Conservation (phyloP, 1,140 invertebrate species). For the Lysiphlebus fabarum region DNA sequence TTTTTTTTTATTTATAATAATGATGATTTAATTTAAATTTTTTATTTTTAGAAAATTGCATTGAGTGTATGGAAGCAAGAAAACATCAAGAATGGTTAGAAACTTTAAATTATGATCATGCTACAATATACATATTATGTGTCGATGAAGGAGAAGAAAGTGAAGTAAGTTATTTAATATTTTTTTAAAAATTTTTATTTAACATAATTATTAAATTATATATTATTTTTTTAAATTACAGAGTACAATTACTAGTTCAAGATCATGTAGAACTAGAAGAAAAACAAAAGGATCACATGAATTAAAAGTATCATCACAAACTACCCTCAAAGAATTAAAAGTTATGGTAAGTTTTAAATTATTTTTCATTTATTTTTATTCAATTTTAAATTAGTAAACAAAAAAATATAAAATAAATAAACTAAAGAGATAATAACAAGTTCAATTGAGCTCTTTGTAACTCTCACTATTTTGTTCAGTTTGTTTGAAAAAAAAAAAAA, state of each 20-base stretch:
- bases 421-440: conserved; percentile 55
- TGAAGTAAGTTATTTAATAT: conserved; percentile 36
- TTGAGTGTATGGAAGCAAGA: conserved; percentile 42
- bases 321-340: conserved; percentile 51
- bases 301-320: conserved; percentile 49
- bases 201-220: conserved; percentile 21
- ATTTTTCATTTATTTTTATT: neutral
- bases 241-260: conserved; percentile 38
- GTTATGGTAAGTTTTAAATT: conserved; percentile 42
- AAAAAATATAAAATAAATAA: conserved; percentile 50
- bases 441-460: conserved; percentile 12
- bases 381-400: conserved; percentile 20
- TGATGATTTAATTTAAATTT: neutral
- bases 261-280: conserved; percentile 46
- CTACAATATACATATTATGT: conserved; percentile 49
- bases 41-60: conserved; percentile 39
- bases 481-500: no score
- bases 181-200: conserved; percentile 11
- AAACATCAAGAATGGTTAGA: conserved; percentile 46
- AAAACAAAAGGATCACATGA: conserved; percentile 50
- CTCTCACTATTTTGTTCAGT: no score
- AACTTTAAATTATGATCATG: conserved; percentile 49
- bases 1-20: no score
- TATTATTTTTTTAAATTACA: conserved; percentile 24
- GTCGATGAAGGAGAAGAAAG: conserved; percentile 46